phyloP scores from a whole-genome alignment of 2,888 invertebrate species.

The Meandrusa payeni region DNA sequence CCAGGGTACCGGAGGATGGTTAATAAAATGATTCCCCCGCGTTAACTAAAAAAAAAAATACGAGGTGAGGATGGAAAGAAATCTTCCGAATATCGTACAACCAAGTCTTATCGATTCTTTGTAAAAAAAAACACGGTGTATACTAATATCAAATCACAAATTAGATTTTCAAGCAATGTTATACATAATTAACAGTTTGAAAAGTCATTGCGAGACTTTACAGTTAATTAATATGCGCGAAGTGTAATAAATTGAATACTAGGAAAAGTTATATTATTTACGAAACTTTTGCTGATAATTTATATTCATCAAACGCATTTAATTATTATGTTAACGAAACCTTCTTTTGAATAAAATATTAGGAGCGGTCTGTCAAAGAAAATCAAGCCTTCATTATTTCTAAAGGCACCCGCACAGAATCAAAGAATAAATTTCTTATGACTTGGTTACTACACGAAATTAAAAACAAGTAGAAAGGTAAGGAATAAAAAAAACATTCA shows the following conservation, averaged over 20 bases:
- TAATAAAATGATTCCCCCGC: too few species aligned
- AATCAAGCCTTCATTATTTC: slow-evolving; percentile 63
- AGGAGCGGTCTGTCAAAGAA: slow-evolving; percentile 68
- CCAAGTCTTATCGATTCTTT: too few species aligned
- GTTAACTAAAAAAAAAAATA: too few species aligned
- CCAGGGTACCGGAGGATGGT: too few species aligned
- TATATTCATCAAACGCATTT: slow-evolving; percentile 78
- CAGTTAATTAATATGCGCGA: slow-evolving; percentile 65
- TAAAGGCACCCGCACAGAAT: slow-evolving; percentile 22
- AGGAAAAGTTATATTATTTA: slow-evolving; percentile 71
- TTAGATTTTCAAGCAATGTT: slow-evolving; percentile 12
- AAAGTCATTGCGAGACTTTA: slow-evolving; percentile 22
- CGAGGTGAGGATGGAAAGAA: too few species aligned
- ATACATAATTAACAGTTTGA: slow-evolving; percentile 26
- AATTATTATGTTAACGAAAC: slow-evolving; percentile 79
- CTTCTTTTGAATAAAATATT: slow-evolving; percentile 77
- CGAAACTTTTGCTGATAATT: slow-evolving; percentile 69
- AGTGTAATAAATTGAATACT: slow-evolving; percentile 68
- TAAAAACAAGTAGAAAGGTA: slow-evolving; percentile 33
- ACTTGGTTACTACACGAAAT: slow-evolving; percentile 14
- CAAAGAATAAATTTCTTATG: slow-evolving; percentile 20
- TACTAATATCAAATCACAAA: slow-evolving; percentile 9
- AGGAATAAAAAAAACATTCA: slow-evolving; percentile 48
- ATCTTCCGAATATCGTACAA: too few species aligned
- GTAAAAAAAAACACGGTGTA: too few species aligned